These are phyloP conservation scores for Erpetoichthys calabaricus DNA, from an alignment of 2,797 vertebrate species.

Conservation along the genomic window DNA sequence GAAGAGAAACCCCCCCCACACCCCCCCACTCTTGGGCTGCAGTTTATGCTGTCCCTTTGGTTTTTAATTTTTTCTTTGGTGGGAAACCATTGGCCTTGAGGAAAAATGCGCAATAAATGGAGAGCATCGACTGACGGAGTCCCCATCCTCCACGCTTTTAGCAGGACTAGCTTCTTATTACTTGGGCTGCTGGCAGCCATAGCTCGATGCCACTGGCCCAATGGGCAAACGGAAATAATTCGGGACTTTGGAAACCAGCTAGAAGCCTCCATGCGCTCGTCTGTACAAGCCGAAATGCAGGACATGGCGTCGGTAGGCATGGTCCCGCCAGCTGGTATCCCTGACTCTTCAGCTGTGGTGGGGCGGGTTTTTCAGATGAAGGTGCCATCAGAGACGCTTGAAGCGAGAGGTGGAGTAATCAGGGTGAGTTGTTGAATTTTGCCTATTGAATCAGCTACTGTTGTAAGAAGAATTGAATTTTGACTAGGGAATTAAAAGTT, in stretches of 20 bases:
- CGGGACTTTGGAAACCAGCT: constrained; percentile 66
- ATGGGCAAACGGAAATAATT: constrained; percentile 47
- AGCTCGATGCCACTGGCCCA: constrained; percentile 45
- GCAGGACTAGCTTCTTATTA: constrained; percentile 61
- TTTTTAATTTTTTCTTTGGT: constrained; percentile 29
- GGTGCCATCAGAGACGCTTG: constrained; percentile 62
- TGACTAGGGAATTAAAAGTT: too few species aligned
- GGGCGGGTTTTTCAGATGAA: constrained; percentile 74
- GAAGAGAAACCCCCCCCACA: too few species aligned
- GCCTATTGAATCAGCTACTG: background rate
- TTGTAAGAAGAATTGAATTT: too few species aligned
- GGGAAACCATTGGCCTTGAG: constrained; percentile 16
- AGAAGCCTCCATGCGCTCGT: constrained; percentile 87
- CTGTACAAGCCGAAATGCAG: constrained; percentile 55
- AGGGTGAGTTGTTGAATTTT: constrained; percentile 57
- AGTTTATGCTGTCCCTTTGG: constrained; percentile 39
- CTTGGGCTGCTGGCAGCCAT: constrained; percentile 49
- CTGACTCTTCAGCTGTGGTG: constrained; percentile 72
- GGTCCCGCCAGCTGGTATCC: constrained; percentile 58
- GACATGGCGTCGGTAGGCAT: constrained; percentile 37
- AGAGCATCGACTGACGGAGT: constrained; percentile 28
- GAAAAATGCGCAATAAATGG: constrained; percentile 33
- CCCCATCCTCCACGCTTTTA: constrained; percentile 28
- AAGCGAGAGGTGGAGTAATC: constrained; percentile 49
- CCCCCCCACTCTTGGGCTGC: constrained; percentile 11